Base-by-base conservation (phyloP, 2,888 invertebrate genomes). In the Ochropleura leucogaster region DNA sequence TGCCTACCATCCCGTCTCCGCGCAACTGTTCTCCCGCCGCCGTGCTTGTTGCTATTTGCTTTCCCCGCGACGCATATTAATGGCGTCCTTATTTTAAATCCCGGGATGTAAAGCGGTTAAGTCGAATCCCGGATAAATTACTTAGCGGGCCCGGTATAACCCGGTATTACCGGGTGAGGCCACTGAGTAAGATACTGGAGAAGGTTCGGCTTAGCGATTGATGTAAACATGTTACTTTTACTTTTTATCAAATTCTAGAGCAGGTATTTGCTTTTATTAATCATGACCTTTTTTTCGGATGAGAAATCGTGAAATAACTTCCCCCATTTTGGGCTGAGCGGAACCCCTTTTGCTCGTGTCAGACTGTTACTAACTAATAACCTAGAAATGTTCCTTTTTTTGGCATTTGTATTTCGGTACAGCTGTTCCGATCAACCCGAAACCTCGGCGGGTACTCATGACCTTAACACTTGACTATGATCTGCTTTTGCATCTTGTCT, bases 61-160 rank as follows among this genome's bases (percentile, higher is more conserved):
- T 87, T 89, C 88, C 89, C 88, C 82, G 88, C 90, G 90, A 92
- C 93, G 94, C 93, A 93, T 93, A 94, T 94, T 94, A 94, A 94
- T 94, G 92, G 88, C 88, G 90, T 92, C 92, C 91, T 94, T 93
- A 94, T 92, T 94, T 93, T 93, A 93, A 93, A 93, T 93, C 93
- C 92, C 88, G 85, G 90, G 92, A 90, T 92, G 91, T 91, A 88
- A 90, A 91, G 92, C 89, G 93, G 93, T 93, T 92, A 90, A 93
- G 92, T 92, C 91, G 92, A 92, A 94, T 90, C 93, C 92, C 90
- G 93, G 95, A 92, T 94, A 93, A 94, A 94, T 94, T 94, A 94
- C 93, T 93, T 91, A 92, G 91, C 89, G 89, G 87, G 80, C 78
- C 76, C 68, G 75, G 78, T 80, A 84, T 84, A 86, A 77, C 85